Base-by-base conservation (phyloP, 2,113 vertebrate species). In the Alaudala cheleensis region DNA sequence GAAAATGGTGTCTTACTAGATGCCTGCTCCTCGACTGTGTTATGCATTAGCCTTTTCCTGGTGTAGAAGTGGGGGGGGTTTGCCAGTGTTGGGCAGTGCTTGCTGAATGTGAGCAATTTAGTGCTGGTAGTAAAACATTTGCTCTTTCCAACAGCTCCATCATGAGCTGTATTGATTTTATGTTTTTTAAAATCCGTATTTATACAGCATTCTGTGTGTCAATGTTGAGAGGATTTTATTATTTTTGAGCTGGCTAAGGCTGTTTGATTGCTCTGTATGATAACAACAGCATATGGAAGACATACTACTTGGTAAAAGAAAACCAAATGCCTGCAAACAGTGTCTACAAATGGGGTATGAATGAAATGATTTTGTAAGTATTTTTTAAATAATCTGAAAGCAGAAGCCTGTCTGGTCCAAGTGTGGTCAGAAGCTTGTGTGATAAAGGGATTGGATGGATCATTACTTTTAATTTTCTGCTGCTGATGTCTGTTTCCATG, bases 1-100 rank as follows among this genome's bases (percentile, higher is more conserved):
- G 90, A 91, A 96, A 92, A 95, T 91, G 95, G 88, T 96, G 88
- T 78, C 88, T 74, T 57, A 44, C 44, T 71, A 44, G 85, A 70
- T 83, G 76, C 56, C 81, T 72, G 42, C 64, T 93, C 31, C 49
- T 53, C 9, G 14, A 3, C 53, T 77, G 1, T 57, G 4, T 31
- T n/a, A 2, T 15, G 50, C 31, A 3, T 90, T 60, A 81, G 45
- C 37, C 62, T 45, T 91, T 72, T 65, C 20, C 20, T 28, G 69
- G 53, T 33, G 56, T 54, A 17, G 15, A 24, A 29, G 26, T 23
- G 60, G 10, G 24, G 69, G 69, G 23, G 25, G 14, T 16, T 72
- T 5, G 42, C 54, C 3, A 4, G 50, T 22, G 4, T n/a, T 65
- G 49, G 44, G 40, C 69, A 56, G 3, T 3, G 80, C 6, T 7